Conservation (phyloP, 2,113 vertebrate genomes). For the Anguilla japonica region DNA sequence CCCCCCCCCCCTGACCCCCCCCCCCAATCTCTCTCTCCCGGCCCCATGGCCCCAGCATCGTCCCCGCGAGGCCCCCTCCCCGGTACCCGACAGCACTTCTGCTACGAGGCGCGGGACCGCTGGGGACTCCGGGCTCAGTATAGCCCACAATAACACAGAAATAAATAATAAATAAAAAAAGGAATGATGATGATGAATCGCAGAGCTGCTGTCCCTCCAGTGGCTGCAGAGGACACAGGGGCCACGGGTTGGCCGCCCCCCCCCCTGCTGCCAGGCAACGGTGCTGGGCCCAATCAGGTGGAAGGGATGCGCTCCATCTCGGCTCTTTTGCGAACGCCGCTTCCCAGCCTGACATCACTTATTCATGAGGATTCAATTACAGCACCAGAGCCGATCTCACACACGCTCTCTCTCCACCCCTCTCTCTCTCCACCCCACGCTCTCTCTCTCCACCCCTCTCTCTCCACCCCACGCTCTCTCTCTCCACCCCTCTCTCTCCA, state of each 20-base stretch:
- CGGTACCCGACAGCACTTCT: background rate
- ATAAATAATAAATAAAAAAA: background rate
- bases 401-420: background rate
- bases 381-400: slow-evolving; percentile 12
- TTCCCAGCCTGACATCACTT: slow-evolving; percentile 30
- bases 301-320: background rate
- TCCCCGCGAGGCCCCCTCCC: too few relatives aligned
- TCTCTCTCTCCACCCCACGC: background rate
- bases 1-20: background rate
- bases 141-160: background rate
- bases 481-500: background rate
- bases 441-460: too few relatives aligned
- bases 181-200: background rate
- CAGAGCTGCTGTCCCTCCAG: background rate
- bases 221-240: background rate
- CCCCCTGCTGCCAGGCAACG: background rate
- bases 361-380: slow-evolving; percentile 41
- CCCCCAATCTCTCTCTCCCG: slow-evolving; percentile 14
- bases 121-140: background rate
- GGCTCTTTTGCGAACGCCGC: background rate
- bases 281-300: background rate
- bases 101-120: too few relatives aligned
- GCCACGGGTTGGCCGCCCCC: background rate
- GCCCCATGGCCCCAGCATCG: background rate
- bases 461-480: background rate